Evolutionary conservation across 2,797 vertebrate species (phyloP), one percentile per base, ranked within the genome.

Genomic region (Microhierax caerulescens): DNA sequence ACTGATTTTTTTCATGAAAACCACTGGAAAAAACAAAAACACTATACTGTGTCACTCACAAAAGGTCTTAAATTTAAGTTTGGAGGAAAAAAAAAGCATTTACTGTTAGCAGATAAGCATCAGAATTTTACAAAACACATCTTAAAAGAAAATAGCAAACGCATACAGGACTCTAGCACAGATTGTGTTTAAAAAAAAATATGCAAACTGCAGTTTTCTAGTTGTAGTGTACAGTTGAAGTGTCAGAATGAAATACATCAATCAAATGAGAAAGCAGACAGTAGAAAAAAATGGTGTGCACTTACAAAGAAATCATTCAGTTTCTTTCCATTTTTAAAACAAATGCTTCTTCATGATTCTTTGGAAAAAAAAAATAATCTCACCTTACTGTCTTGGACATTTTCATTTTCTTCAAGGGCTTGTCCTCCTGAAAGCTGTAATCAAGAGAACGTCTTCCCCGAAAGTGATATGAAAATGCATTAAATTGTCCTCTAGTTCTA

Each of bases 401-500:
- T 85, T 97, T 97, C 17, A 95, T 41, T 61, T 93, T 96, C 74
- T 85, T 78, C 73, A 90, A 65, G 7, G 98, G 98, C 75, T 97
- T 98, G 11, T 99, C 98, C 51, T 99, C 99, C 64, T 85, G 97
- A 97, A 98, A 99, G 98, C 99, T 99, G 97, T 99, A 99, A 34
- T 99, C 99, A 19, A 98, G 98, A 83, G 99, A 99, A 54, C 99
- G 98, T 79, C 98, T 98, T 79, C 99, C 99, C 90, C 99, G 98
- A 90, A 99, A 99, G 90, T 99, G 99, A 87, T 99, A 99, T 0
- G 99, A 99, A 93, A 99, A 98, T 12, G 99, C 99, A 53, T 99
- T 99, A 97, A 99, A 99, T 97, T 99, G 99, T 37, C 99, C 99
- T 97, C 99, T 99, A 68, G 99, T 99, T 96, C 99, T 98, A 96